A percentile compares a stretch with the other conserved stretches of the same genome.
These are phyloP conservation scores for Ptilodon capucinus DNA, from an alignment of 2,888 invertebrate genomes.

Conservation along the genomic window DNA sequence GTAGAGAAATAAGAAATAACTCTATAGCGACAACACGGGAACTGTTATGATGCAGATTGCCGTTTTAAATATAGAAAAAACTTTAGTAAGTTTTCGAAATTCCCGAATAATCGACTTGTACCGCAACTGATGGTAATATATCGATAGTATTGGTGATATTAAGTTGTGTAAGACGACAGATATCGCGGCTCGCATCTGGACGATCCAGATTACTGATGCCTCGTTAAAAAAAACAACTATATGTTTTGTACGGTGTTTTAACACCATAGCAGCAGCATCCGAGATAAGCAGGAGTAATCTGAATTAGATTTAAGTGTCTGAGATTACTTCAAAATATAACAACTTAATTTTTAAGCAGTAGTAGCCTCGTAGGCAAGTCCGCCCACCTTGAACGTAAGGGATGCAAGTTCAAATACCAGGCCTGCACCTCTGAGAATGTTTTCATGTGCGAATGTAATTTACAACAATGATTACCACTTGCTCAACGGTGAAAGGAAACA, in stretches of 20 bases:
- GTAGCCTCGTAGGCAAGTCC: too few relatives aligned
- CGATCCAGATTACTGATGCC: conserved; percentile 30
- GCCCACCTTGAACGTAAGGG: too few relatives aligned
- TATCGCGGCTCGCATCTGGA: conserved; percentile 41
- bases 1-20: too few relatives aligned
- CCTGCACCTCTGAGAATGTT: too few relatives aligned
- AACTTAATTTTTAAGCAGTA: background rate
- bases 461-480: too few relatives aligned
- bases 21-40: too few relatives aligned
- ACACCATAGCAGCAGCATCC: conserved; percentile 18
- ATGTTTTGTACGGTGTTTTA: conserved; percentile 28
- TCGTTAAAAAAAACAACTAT: conserved; percentile 3
- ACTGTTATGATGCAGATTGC: too few relatives aligned
- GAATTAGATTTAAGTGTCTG: background rate
- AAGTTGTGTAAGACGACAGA: conserved; percentile 71
- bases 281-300: background rate
- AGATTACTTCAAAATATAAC: background rate
- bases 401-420: too few relatives aligned
- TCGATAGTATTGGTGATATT: conserved; percentile 67
- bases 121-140: conserved; percentile 54
- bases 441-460: too few relatives aligned
- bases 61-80: too few relatives aligned
- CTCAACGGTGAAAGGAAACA: too few relatives aligned
- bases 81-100: conserved; percentile 9
- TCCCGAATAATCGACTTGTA: conserved; percentile 2